phyloP scores from a whole-genome alignment of 2,113 vertebrate species.

The Epinephelus lanceolatus region DNA sequence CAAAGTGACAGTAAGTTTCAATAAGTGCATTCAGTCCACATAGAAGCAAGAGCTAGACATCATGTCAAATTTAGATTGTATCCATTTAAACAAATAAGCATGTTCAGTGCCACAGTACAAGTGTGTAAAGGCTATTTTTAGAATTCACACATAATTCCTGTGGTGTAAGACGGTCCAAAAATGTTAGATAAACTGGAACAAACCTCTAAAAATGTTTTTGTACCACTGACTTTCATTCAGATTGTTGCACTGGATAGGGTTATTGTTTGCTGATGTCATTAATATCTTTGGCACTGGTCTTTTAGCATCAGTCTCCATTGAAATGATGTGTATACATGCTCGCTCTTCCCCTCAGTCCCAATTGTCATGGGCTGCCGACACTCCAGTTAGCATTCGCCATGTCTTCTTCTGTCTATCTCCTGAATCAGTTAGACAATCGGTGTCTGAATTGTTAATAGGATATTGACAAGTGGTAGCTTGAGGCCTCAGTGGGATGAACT shows the following conservation, averaged over 20 bases:
- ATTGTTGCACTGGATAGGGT: neutral
- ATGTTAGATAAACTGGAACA: too few relatives aligned
- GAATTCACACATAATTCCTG: too few relatives aligned
- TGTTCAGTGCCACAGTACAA: neutral
- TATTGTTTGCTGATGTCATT: neutral
- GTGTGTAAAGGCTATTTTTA: neutral
- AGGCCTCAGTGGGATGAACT: constrained; percentile 45
- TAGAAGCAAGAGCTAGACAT: neutral
- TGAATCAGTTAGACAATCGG: constrained; percentile 62
- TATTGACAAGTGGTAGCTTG: constrained; percentile 69
- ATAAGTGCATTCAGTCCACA: neutral
- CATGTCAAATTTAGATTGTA: neutral
- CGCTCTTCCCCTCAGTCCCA: constrained; percentile 25
- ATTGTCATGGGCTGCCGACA: constrained; percentile 53
- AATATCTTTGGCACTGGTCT: neutral
- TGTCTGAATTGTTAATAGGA: constrained; percentile 64
- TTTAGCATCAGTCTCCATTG: constrained; percentile 8
- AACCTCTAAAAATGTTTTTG: neutral
- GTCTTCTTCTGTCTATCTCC: constrained; percentile 52
- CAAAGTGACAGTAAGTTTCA: neutral
- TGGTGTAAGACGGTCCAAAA: too few relatives aligned
- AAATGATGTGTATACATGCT: constrained; percentile 6
- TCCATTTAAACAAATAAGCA: neutral
- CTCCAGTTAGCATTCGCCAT: constrained; percentile 62
- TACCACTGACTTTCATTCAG: neutral